Conservation (phyloP, 2,113 vertebrate species). For the Girardinichthys multiradiatus region DNA sequence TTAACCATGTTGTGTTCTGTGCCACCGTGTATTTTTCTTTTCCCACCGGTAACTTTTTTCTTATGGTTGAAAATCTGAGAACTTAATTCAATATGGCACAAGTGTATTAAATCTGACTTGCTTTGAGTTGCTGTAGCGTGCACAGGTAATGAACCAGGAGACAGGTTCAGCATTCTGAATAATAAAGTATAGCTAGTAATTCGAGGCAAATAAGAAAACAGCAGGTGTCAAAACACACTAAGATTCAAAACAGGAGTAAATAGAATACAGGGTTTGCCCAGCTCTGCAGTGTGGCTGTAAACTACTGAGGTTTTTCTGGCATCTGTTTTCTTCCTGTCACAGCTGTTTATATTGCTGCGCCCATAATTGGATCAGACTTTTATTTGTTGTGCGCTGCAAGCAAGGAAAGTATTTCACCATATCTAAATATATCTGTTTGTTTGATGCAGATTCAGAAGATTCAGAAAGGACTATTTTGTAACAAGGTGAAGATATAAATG, state of each 20-base stretch:
- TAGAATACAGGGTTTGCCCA: neutral
- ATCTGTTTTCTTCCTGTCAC: conserved; percentile 35
- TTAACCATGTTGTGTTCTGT: conserved; percentile 7
- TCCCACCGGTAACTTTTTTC: neutral
- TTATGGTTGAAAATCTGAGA: neutral
- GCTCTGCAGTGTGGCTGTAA: neutral
- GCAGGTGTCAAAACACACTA: conserved; percentile 5
- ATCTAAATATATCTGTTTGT: conserved; percentile 18
- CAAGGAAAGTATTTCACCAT: conserved; percentile 25
- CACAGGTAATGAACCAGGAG: neutral
- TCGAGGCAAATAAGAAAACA: conserved; percentile 35
- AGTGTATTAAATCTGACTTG: neutral
- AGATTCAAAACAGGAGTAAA: conserved; percentile 3
- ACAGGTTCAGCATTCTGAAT: conserved; percentile 1
- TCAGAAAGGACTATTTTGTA: conserved; percentile 9
- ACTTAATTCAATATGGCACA: neutral
- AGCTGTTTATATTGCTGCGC: conserved; percentile 35
- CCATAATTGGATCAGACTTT: conserved; percentile 49
- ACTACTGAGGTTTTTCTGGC: conserved; percentile 10
- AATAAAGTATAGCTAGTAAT: conserved; percentile 24
- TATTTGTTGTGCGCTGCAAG: conserved; percentile 28
- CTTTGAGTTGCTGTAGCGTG: neutral
- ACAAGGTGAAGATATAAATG: conserved; percentile 17
- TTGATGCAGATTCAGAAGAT: conserved; percentile 8
- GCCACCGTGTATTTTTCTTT: neutral